Conservation (phyloP, 2,888 invertebrate genomes). For the Aphodius sticticus region DNA sequence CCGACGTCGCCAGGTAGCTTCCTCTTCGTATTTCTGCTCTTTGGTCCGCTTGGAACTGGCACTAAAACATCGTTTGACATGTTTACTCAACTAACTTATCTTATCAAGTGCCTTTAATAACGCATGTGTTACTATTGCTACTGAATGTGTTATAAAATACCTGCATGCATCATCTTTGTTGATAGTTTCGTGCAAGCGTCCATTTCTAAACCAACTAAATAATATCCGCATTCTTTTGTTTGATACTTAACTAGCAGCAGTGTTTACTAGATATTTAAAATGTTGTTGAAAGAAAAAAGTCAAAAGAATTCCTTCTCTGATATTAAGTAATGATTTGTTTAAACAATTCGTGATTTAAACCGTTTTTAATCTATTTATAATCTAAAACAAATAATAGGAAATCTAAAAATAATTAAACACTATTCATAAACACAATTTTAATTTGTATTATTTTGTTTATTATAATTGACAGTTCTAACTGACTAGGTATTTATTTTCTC, state of each 20-base stretch:
- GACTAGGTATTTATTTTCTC: too few relatives aligned
- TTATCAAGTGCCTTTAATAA: slow-evolving; percentile 24
- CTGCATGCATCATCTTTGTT: slow-evolving; percentile 46
- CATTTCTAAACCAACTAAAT: background rate
- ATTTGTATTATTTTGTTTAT: too few relatives aligned
- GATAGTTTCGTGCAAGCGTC: slow-evolving; percentile 23
- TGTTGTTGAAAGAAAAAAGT: background rate
- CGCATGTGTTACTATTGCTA: background rate
- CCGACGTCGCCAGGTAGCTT: slow-evolving; percentile 78
- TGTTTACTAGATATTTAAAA: slow-evolving; percentile 24
- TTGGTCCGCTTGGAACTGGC: slow-evolving; percentile 70
- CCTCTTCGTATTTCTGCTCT: slow-evolving; percentile 83
- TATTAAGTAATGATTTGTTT: too few relatives aligned
- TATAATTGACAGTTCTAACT: too few relatives aligned
- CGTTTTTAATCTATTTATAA: too few relatives aligned
- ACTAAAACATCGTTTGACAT: slow-evolving; percentile 57
- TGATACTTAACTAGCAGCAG: background rate
- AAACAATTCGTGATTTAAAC: too few relatives aligned
- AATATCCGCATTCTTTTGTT: background rate
- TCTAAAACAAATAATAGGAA: too few relatives aligned
- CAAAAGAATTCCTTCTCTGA: too few relatives aligned
- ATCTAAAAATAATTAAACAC: too few relatives aligned
- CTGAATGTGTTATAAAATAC: slow-evolving; percentile 33
- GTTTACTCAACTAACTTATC: background rate
- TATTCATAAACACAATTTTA: too few relatives aligned